Percentiles rank a stretch among this genome's conserved stretches.
These are phyloP conservation scores for Platysternon megacephalum DNA, from an alignment of 2,113 vertebrate species.

Conservation along the genomic window DNA sequence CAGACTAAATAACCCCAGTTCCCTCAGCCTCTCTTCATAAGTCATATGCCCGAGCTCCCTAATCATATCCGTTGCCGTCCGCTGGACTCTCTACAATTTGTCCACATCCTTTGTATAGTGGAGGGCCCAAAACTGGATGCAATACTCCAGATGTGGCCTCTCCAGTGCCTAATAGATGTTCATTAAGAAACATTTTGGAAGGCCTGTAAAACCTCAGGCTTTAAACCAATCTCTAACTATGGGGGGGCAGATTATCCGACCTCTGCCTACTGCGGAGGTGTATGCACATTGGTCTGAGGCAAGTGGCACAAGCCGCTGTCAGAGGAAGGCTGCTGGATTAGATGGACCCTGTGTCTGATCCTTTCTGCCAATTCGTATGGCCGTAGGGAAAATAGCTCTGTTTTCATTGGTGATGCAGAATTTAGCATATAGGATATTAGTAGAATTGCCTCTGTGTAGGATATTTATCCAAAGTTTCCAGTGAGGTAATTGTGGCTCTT, in stretches of 20 bases:
- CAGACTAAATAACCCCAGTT: no score
- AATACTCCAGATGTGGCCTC: no score
- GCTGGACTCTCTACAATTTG: no score
- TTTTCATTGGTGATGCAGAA: not conserved
- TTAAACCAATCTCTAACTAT: not conserved
- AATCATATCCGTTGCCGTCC: no score
- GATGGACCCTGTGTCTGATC: accelerated
- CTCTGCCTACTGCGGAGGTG: not conserved
- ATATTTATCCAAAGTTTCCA: not conserved
- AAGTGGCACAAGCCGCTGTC: not conserved
- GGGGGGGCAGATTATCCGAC: accelerated
- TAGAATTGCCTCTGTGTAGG: not conserved
- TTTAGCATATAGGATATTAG: not conserved
- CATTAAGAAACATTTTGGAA: not conserved
- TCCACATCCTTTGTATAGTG: no score
- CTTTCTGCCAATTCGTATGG: not conserved
- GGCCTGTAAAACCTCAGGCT: not conserved
- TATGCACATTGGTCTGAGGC: not conserved
- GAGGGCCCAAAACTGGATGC: no score
- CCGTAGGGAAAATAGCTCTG: accelerated
- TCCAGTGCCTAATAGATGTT: no score
- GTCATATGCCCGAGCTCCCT: no score
- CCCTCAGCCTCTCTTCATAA: no score
- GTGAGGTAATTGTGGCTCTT: not conserved
- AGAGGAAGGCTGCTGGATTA: not conserved